Percentiles rank a stretch among this genome's conserved stretches.
phyloP scores from a whole-genome alignment of 1,140 invertebrate species.

The Drosophila lacertosa region DNA sequence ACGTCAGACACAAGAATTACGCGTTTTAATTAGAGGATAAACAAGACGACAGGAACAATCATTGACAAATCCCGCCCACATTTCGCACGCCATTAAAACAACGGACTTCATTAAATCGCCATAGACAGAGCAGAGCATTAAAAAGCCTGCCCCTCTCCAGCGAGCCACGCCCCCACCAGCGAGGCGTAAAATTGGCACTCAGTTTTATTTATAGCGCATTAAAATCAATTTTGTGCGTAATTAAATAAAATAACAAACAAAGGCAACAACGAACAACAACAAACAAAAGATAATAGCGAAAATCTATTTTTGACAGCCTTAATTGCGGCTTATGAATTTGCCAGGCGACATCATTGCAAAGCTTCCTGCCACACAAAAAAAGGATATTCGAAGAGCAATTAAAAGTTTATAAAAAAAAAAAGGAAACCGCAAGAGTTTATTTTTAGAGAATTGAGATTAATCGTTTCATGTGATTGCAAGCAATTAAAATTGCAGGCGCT shows the following conservation, averaged over 20 bases:
- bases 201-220: slow-evolving; percentile 74
- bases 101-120: slow-evolving; percentile 71
- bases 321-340: slow-evolving; percentile 46
- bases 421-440: background rate
- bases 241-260: slow-evolving; percentile 58
- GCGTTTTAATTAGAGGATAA: slow-evolving; percentile 73
- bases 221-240: slow-evolving; percentile 76
- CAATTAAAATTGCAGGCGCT: slow-evolving; percentile 36
- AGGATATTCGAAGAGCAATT: slow-evolving; percentile 36
- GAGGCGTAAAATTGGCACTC: slow-evolving; percentile 65
- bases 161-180: background rate
- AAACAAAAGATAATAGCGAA: slow-evolving; percentile 17
- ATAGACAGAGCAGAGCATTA: slow-evolving; percentile 52
- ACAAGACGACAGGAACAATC: slow-evolving; percentile 40
- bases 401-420: slow-evolving; percentile 22
- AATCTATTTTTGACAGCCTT: slow-evolving; percentile 47
- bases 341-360: slow-evolving; percentile 7
- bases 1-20: slow-evolving; percentile 71
- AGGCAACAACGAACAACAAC: background rate
- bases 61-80: background rate
- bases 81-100: slow-evolving; percentile 29
- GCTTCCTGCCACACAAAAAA: background rate
- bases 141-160: slow-evolving; percentile 15
- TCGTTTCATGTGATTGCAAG: slow-evolving; percentile 23
- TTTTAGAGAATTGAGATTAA: slow-evolving; percentile 15